Evolutionary conservation across 2,888 invertebrate genomes (phyloP), one percentile per base, ranked within the genome.

Genomic region (Escarpia spicata): DNA sequence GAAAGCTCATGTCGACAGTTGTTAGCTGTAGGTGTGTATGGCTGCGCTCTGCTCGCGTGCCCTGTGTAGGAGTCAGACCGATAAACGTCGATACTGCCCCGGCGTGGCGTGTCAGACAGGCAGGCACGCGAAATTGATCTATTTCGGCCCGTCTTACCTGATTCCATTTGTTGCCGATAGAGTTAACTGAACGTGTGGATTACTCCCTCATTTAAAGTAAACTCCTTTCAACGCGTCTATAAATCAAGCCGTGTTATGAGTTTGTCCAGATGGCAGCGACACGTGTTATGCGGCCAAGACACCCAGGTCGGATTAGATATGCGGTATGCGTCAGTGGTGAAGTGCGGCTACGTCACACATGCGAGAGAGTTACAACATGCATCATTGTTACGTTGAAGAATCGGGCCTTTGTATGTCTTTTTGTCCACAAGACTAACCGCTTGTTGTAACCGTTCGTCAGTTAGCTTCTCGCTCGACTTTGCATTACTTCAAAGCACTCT

Each of bases 161-260:
- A 75, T 75, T n/a, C 75, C 19, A 6, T n/a, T 75, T 75, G 75
- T 75, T 75, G 75, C 75, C 19, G 75, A 75, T 75, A 75, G 19
- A 26, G 26, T 6, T 26, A 75, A 75, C 75, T 26, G 75, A 75
- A 26, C 75, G 26, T 26, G 26, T 26, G 75, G 75, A n/a, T 75
- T 75, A 75, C 19, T 75, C 75, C 3, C n/a, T 75, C 75, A 75
- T 75, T 75, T 75, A 75, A 75, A 26, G 75, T n/a, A n/a, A 75
- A 75, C 75, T 75, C 75, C 75, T 75, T 19, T 75, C 75, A 75
- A 75, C 75, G 75, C 75, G 75, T 19, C 75, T 75, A 75, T 75
- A 19, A 75, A 75, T 75, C 75, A 75, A 15, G 26, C n/a, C 19
- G 26, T 2, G 75, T 75, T 75, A 75, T 75, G 75, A 75, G 75